Conservation (phyloP, 2,888 invertebrate species). For the Abrostola triplasia region DNA sequence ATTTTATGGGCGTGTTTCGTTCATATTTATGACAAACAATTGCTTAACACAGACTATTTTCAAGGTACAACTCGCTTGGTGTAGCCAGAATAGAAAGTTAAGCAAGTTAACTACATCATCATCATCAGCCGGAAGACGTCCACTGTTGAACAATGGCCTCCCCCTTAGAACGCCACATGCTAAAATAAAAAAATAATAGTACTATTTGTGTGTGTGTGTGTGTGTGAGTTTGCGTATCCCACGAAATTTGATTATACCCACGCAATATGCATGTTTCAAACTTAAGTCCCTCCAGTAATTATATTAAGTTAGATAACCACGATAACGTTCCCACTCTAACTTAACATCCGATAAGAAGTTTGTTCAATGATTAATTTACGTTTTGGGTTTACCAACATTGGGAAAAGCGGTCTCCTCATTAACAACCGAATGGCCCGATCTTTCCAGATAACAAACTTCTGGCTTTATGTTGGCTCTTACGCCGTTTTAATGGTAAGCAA, state of each 20-base stretch:
- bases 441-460: neutral
- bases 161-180: no score
- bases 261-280: slow-evolving; percentile 26
- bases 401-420: neutral
- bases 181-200: no score
- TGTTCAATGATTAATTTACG: slow-evolving; percentile 33
- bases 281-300: slow-evolving; percentile 34
- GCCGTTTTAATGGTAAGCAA: no score
- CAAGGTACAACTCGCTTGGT: no score
- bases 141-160: no score
- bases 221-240: neutral
- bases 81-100: no score
- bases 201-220: no score
- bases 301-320: slow-evolving; percentile 37
- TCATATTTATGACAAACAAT: slow-evolving; percentile 29
- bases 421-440: neutral
- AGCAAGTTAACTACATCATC: no score
- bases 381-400: neutral
- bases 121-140: no score
- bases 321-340: slow-evolving; percentile 30
- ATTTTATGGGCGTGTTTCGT: slow-evolving; percentile 18
- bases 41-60: no score
- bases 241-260: slow-evolving; percentile 8
- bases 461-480: no score
- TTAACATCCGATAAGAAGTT: slow-evolving; percentile 43